Base-by-base conservation (phyloP, 2,113 vertebrate genomes). In the Ceyx cyanopectus region DNA sequence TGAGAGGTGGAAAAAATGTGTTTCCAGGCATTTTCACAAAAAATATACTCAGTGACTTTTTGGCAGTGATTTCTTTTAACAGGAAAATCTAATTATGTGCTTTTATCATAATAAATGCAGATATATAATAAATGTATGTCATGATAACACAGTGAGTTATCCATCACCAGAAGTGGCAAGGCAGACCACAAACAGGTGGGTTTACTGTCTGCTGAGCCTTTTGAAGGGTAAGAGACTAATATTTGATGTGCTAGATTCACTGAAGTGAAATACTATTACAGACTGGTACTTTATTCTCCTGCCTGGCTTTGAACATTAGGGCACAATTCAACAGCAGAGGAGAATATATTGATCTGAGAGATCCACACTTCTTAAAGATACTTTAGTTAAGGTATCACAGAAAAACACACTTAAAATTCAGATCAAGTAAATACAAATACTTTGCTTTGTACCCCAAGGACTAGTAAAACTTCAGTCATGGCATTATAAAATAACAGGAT, bases 331-430 rank as follows among this genome's bases (percentile, higher is more conserved):
- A 17, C 0, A 1, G 24, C 17, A 62, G 24, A 62, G 22, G 11
- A 83, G 22, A 70, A 80, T 65, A 30, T 63, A 81, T 34, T 81
- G 61, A 32, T 77, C 43, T 68, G 43, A 87, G 56, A 81, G 19
- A 50, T 26, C 40, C 43, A 74, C 40, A 3, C 10, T 83, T 61
- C 48, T 65, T 26, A n/a, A 67, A 41, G 45, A 18, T 45, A 29
- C 34, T 83, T 90, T 50, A n/a, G 29, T 88, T 76, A 78, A 77
- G 7, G 18, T 30, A 79, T 30, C 29, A 57, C 43, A 81, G 61
- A 6, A 81, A 93, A 92, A 88, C 45, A 32, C 16, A 61, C 41
- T 83, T 89, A 78, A 93, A 82, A 81, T 61, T 94, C 76, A 81
- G 57, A 63, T 15, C 27, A 72, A 86, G 50, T 78, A 81, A 92